Conservation (phyloP, 2,888 invertebrate species). For the Heliothis peltigera region DNA sequence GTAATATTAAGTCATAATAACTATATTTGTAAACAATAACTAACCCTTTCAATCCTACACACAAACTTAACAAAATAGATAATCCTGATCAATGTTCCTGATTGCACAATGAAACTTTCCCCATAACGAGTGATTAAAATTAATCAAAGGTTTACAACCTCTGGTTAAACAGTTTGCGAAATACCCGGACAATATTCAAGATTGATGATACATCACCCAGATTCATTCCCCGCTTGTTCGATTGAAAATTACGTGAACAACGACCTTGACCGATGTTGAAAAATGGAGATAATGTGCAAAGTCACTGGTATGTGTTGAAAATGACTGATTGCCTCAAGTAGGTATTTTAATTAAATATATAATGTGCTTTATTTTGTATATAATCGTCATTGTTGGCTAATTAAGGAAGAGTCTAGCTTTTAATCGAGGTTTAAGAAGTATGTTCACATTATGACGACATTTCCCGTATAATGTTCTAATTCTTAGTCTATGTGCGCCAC, state of each 20-base stretch:
- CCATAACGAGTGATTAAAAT: conserved; percentile 8
- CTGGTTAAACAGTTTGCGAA: conserved; percentile 26
- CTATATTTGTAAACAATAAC: conserved; percentile 2
- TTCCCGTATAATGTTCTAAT: conserved; percentile 33
- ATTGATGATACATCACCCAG: conserved; percentile 11
- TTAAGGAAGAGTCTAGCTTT: too few species aligned
- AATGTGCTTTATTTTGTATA: not conserved
- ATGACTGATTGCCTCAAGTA: conserved; percentile 1
- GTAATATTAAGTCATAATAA: not conserved
- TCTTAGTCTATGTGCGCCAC: not conserved
- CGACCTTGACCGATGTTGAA: conserved; percentile 33
- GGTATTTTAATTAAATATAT: not conserved
- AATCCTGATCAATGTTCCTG: conserved; percentile 21
- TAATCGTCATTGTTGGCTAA: too few species aligned
- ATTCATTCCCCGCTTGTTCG: conserved; percentile 25
- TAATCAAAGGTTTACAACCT: conserved; percentile 20
- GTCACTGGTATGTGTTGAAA: conserved; percentile 20
- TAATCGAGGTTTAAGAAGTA: not conserved
- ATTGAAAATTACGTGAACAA: conserved; percentile 21
- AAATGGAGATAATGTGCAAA: conserved; percentile 18
- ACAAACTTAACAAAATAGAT: conserved; percentile 13
- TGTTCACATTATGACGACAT: not conserved
- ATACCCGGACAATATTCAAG: conserved; percentile 24
- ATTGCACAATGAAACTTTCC: conserved; percentile 26
- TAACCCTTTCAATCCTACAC: not conserved